Conservation (phyloP, 1,140 invertebrate species). For the Venturia canescens region DNA sequence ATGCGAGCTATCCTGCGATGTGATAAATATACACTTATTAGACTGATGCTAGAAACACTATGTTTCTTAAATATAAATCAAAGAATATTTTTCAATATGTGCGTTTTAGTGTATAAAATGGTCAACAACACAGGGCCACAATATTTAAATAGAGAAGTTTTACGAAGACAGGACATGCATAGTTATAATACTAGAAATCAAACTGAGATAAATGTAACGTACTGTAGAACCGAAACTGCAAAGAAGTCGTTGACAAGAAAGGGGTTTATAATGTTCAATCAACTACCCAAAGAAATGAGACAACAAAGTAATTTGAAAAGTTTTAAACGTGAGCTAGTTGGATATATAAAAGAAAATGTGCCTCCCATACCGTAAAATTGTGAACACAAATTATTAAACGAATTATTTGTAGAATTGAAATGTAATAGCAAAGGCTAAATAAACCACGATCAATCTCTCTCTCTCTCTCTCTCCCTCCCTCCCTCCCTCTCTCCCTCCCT, state of each 20-base stretch:
- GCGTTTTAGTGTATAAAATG: slow-evolving; percentile 22
- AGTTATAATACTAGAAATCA: not conserved
- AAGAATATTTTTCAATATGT: slow-evolving; percentile 8
- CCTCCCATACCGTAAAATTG: too few species aligned
- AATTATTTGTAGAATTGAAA: too few species aligned
- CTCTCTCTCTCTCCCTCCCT: too few species aligned
- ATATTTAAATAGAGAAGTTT: slow-evolving; percentile 4
- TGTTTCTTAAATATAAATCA: not conserved
- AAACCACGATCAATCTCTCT: too few species aligned
- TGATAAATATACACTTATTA: slow-evolving; percentile 5
- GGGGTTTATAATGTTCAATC: not conserved
- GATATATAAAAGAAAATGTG: not conserved
- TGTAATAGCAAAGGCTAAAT: too few species aligned
- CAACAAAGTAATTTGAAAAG: not conserved
- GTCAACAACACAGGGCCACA: not conserved
- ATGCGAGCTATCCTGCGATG: slow-evolving; percentile 2
- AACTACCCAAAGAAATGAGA: not conserved
- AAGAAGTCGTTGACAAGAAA: not conserved
- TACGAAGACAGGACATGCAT: not conserved
- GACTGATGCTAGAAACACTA: slow-evolving; percentile 1
- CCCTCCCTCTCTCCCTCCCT: too few species aligned
- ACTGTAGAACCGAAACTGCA: not conserved
- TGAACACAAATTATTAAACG: too few species aligned
- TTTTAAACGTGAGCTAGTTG: not conserved
- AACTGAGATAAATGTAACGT: not conserved